These are phyloP conservation scores for Heliconius eleuchia DNA, from an alignment of 1,140 invertebrate species.

Conservation along the genomic window DNA sequence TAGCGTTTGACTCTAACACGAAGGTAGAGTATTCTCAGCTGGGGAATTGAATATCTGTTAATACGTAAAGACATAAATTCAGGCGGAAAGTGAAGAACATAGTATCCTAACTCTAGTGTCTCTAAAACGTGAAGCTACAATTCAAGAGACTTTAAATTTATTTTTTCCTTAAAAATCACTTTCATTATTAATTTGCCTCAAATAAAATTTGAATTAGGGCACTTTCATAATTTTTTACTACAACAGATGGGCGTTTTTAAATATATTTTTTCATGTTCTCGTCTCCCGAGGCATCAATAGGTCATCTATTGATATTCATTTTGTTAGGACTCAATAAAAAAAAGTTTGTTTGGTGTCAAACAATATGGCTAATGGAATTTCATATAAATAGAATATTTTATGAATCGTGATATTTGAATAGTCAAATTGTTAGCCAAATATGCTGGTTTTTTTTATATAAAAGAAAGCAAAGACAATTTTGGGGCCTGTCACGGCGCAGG, in stretches of 20 bases:
- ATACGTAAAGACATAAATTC: no score
- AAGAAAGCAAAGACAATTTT: no score
- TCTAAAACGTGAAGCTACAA: no score
- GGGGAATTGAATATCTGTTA: no score
- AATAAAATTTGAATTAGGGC: not conserved
- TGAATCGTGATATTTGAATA: slow-evolving; percentile 7
- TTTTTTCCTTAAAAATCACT: no score
- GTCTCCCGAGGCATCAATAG: slow-evolving; percentile 9
- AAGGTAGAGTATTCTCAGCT: no score
- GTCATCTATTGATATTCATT: slow-evolving; percentile 1
- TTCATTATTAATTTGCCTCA: not conserved
- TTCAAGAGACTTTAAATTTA: no score
- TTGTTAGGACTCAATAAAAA: slow-evolving; percentile 5
- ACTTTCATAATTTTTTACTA: not conserved
- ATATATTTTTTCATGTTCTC: not conserved
- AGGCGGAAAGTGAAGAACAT: no score
- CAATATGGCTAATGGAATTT: slow-evolving; percentile 12
- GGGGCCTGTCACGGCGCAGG: no score
- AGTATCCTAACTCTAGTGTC: no score
- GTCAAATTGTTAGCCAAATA: slow-evolving; percentile 1
- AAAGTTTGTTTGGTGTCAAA: slow-evolving; percentile 12
- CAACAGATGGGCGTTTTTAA: not conserved
- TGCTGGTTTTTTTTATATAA: not conserved
- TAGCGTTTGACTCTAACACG: no score
- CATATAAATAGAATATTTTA: slow-evolving; percentile 1